phyloP scores from a whole-genome alignment of 2,888 invertebrate species.

The Chloroclysta siterata region DNA sequence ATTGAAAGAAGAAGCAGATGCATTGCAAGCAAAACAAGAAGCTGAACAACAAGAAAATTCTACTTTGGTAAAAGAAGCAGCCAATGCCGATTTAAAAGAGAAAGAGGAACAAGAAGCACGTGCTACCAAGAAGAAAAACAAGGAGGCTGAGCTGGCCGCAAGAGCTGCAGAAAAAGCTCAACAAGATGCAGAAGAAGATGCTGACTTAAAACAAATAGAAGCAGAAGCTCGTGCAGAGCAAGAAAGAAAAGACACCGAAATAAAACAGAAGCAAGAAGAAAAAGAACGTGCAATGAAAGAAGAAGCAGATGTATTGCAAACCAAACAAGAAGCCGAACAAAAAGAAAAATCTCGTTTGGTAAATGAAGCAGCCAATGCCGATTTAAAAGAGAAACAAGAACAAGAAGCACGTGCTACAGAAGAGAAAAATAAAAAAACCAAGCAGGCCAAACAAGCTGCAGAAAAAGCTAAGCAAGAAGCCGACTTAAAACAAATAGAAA shows the following conservation, averaged over 20 bases:
- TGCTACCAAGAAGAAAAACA: background rate
- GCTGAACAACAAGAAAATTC: background rate
- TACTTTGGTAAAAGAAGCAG: background rate
- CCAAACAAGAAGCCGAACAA: slow-evolving; percentile 7
- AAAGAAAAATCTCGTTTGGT: too few species aligned
- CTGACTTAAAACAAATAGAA: slow-evolving; percentile 10
- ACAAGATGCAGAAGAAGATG: slow-evolving; percentile 12
- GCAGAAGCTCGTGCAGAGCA: background rate
- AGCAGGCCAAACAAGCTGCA: slow-evolving; percentile 1
- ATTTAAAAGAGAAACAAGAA: background rate
- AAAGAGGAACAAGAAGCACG: background rate
- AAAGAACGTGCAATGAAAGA: slow-evolving; percentile 11
- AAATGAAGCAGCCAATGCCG: slow-evolving; percentile 20
- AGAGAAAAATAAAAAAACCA: background rate
- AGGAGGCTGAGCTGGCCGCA: background rate
- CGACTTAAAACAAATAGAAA: slow-evolving; percentile 28
- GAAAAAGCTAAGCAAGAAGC: slow-evolving; percentile 19
- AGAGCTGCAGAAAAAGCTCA: background rate
- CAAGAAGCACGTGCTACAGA: background rate
- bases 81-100: background rate
- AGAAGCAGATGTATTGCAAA: slow-evolving; percentile 8
- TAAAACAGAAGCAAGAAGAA: background rate
- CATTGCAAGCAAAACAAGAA: background rate
- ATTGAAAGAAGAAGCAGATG: slow-evolving; percentile 12
- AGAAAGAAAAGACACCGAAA: background rate